Base-by-base conservation (phyloP, 2,113 vertebrate species). In the Gambusia holbrooki region DNA sequence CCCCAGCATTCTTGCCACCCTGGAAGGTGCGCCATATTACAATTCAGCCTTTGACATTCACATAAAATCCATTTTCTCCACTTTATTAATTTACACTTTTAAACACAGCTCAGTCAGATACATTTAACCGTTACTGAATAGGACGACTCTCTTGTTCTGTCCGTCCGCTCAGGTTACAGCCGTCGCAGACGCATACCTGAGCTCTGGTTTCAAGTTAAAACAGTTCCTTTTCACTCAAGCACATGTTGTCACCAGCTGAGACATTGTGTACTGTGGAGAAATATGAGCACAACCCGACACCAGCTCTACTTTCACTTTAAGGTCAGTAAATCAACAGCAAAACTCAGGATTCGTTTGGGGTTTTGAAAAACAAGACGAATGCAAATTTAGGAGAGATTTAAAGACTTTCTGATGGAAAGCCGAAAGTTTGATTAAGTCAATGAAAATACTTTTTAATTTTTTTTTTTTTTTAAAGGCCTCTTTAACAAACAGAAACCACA, bases 401-500 rank as follows among this genome's bases (percentile, higher is more conserved):
- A 11, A 7, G 22, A n/a, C 51, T 58, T n/a, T 58, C 7, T 58
- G 22, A n/a, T 58, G 51, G 22, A 58, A 28, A 19, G 4, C 27
- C 29, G 4, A 69, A 32, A 70, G 29, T 40, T 28, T n/a, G 25
- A 40, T 61, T 28, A 37, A 27, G 30, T 19, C 35, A 65, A 62
- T 71, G 28, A 72, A 65, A 72, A 15, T 45, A 27, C 15, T 62
- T 45, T 54, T 76, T 37, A 7, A 10, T 33, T 14, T 14, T 62
- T 45, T 33, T 13, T 14, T 45, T 63, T 76, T 37, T 76, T 37
- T 14, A 71, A 73, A 85, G 25, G 67, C 66, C 42, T 79, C 42
- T 71, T 84, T 68, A 74, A 74, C 63, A 63, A 35, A 76, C 33
- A 77, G 12, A 61, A 33, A 76, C 63, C 71, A 74, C 71, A 68